phyloP scores from a whole-genome alignment of 2,797 vertebrate genomes.

The Sebastes iracundus region DNA sequence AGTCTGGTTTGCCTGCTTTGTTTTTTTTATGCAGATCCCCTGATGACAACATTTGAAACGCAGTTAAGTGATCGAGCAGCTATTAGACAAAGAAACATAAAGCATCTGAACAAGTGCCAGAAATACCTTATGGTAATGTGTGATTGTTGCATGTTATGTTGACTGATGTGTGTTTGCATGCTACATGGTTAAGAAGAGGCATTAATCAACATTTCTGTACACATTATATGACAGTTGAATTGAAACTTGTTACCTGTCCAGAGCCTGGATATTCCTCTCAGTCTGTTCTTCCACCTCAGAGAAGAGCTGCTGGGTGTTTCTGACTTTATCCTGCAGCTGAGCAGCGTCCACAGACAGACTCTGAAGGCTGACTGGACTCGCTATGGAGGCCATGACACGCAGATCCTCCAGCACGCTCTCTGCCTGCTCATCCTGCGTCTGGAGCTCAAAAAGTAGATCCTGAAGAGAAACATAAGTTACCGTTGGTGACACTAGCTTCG shows the following conservation, averaged over 20 bases:
- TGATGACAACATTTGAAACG: neutral
- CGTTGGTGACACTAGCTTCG: neutral
- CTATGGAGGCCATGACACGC: slow-evolving; percentile 67
- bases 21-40: neutral
- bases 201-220: neutral
- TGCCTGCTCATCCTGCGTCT: slow-evolving; percentile 82
- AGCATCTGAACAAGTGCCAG: neutral
- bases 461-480: slow-evolving; percentile 43
- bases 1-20: neutral
- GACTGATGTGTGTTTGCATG: neutral
- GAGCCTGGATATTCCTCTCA: slow-evolving; percentile 78
- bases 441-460: slow-evolving; percentile 84
- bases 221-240: neutral
- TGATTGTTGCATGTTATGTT: neutral
- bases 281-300: slow-evolving; percentile 83
- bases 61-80: neutral
- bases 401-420: slow-evolving; percentile 84
- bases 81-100: neutral
- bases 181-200: neutral
- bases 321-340: slow-evolving; percentile 73
- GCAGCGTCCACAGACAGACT: slow-evolving; percentile 75
- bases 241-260: slow-evolving; percentile 67
- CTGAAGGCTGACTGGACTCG: slow-evolving; percentile 74
- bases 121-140: neutral
- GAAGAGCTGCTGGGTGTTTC: slow-evolving; percentile 82